phyloP scores from a whole-genome alignment of 2,113 vertebrate species.

The Pterocles orientalis region DNA sequence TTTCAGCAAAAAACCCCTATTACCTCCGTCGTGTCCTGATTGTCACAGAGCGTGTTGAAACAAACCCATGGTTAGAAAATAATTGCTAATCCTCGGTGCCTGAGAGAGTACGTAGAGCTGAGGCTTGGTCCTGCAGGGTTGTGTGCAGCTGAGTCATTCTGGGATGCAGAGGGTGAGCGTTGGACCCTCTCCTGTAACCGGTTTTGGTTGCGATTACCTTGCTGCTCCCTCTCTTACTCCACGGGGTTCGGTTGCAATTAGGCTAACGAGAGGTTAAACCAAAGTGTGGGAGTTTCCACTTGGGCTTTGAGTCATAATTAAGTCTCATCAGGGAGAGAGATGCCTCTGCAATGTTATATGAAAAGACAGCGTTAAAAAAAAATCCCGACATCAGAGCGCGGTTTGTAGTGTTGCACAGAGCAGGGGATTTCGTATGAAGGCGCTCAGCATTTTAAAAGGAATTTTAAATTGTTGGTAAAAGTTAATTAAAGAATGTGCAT shows the following conservation, averaged over 20 bases:
- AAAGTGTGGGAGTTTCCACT: not conserved
- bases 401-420: not conserved
- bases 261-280: not conserved
- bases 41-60: conserved; percentile 53
- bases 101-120: not conserved
- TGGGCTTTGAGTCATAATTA: not conserved
- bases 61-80: conserved; percentile 49
- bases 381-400: not conserved
- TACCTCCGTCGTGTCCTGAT: not conserved
- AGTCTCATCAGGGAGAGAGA: not conserved
- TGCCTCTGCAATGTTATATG: not conserved
- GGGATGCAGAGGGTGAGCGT: not conserved
- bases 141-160: not conserved
- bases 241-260: not conserved
- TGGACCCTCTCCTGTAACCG: not conserved
- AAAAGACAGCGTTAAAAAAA: not conserved
- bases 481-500: not conserved
- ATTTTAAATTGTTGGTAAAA: not conserved
- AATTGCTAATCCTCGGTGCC: conserved; percentile 45
- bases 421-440: not conserved
- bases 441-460: not conserved
- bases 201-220: not conserved
- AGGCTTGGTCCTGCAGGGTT: not conserved
- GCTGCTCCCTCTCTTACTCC: not conserved
- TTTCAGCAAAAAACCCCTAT: conserved; percentile 7